phyloP scores from a whole-genome alignment of 2,888 invertebrate species.

The Pristionchus japonicus region DNA sequence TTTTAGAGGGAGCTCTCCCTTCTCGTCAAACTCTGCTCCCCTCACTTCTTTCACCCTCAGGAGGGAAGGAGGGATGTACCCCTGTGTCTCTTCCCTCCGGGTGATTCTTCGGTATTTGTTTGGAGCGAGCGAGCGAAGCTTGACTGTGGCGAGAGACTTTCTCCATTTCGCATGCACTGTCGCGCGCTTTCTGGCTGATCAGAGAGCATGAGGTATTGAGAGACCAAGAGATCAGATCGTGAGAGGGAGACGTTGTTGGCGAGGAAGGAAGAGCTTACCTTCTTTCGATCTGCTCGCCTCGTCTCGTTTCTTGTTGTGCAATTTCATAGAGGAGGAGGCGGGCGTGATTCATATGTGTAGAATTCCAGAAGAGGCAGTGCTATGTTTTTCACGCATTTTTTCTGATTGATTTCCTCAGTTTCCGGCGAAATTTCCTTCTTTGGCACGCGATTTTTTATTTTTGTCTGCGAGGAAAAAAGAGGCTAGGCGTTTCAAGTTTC shows the following conservation, averaged over 20 bases:
- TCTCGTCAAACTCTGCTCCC: background rate
- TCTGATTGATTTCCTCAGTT: background rate
- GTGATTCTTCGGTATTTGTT: slow-evolving; percentile 9
- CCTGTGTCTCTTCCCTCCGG: background rate
- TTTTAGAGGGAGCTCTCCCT: slow-evolving; percentile 9
- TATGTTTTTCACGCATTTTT: background rate
- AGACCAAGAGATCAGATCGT: too few relatives aligned
- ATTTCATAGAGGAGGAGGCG: background rate
- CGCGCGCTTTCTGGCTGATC: too few relatives aligned
- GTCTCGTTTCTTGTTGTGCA: too few relatives aligned
- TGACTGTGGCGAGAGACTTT: too few relatives aligned
- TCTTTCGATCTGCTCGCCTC: too few relatives aligned
- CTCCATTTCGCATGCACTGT: too few relatives aligned
- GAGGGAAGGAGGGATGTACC: slow-evolving; percentile 12
- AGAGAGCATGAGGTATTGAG: too few relatives aligned
- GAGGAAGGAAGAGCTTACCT: background rate
- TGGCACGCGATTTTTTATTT: background rate
- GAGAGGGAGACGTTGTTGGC: background rate
- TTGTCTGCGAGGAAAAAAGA: background rate
- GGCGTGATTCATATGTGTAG: background rate
- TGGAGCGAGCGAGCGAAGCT: background rate
- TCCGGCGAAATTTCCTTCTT: background rate
- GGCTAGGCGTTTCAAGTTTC: background rate
- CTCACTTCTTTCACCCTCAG: background rate
- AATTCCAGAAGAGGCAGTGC: background rate